phyloP scores from a whole-genome alignment of 2,797 vertebrate genomes.

The Gadopsis marmoratus region DNA sequence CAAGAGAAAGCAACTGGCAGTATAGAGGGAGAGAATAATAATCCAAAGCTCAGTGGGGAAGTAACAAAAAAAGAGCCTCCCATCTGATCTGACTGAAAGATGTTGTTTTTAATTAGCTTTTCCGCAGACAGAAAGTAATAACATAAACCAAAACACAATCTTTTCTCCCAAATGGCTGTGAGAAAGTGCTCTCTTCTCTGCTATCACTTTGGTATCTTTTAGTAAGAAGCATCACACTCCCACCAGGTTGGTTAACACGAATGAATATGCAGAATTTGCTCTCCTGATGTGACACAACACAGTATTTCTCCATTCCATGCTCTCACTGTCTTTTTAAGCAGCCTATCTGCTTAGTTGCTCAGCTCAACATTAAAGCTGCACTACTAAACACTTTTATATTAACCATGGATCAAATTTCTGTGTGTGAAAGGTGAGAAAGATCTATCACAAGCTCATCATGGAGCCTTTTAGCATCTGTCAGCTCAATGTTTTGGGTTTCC shows the following conservation, averaged over 20 bases:
- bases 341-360: background rate
- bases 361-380: background rate
- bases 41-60: conserved; percentile 22
- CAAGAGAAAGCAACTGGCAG: conserved; percentile 30
- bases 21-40: conserved; percentile 12
- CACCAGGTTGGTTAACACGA: conserved; percentile 9
- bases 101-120: background rate
- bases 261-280: conserved; percentile 10
- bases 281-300: background rate
- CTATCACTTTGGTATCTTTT: background rate
- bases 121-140: conserved; percentile 13
- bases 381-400: too few relatives aligned
- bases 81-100: conserved; percentile 26
- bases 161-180: conserved; percentile 6
- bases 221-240: conserved; percentile 4
- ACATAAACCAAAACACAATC: background rate
- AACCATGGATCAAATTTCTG: background rate
- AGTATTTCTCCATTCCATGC: background rate
- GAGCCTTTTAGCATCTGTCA: background rate
- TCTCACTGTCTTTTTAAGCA: background rate
- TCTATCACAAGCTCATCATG: background rate
- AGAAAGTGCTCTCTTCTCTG: conserved; percentile 1
- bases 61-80: conserved; percentile 23
- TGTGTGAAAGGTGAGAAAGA: background rate
- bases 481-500: too few relatives aligned